A percentile compares a stretch with the other conserved stretches of the same genome.
Evolutionary conservation across 2,797 vertebrate genomes (phyloP).

Genomic region (Alectoris magna): DNA sequence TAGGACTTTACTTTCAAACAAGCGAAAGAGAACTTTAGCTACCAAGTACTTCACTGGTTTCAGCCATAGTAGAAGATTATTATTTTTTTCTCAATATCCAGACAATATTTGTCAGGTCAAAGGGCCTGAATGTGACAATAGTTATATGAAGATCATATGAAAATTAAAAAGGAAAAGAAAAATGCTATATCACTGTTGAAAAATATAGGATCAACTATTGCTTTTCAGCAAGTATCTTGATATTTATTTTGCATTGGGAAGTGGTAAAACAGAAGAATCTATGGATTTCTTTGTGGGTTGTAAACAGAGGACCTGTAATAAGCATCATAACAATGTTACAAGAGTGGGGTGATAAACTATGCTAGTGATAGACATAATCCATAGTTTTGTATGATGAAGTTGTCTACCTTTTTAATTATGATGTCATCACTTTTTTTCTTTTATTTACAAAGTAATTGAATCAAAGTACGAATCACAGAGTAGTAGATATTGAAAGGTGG

Average conservation of each 20-base stretch:
- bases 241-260: slow-evolving; percentile 44
- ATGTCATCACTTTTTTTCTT: neutral
- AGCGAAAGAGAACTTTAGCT: neutral
- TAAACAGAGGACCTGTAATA: slow-evolving; percentile 31
- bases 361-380: neutral
- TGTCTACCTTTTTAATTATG: slow-evolving; percentile 21
- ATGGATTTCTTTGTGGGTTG: neutral
- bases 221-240: neutral
- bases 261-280: neutral
- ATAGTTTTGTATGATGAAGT: neutral
- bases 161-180: neutral
- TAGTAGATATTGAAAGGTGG: neutral
- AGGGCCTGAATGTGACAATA: neutral
- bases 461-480: neutral
- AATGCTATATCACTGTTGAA: neutral
- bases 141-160: neutral
- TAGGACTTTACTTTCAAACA: neutral
- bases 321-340: neutral
- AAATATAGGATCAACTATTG: neutral
- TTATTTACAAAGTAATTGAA: neutral
- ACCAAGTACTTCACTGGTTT: neutral
- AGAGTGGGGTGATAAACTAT: neutral
- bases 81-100: neutral
- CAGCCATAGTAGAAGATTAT: neutral
- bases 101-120: neutral